Evolutionary conservation across 2,888 invertebrate genomes (phyloP).

Genomic region (Danaus chrysippus): DNA sequence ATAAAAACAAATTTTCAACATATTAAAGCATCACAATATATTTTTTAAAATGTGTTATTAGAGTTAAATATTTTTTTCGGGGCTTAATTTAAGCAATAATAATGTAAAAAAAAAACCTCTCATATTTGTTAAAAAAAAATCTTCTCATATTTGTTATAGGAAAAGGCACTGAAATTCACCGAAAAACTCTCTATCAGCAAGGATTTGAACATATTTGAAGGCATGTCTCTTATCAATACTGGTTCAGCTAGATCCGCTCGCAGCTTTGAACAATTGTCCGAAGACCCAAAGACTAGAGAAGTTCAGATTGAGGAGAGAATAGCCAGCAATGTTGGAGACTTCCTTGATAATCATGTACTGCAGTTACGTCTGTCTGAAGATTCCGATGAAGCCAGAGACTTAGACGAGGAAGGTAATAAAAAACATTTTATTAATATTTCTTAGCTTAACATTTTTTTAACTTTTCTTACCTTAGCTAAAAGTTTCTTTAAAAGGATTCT

Average conservation of each 20-base stretch:
- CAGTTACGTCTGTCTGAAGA: conserved; percentile 65
- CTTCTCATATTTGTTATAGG: conserved; percentile 55
- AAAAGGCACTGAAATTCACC: conserved; percentile 80
- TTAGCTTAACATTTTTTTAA: background rate
- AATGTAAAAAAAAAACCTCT: background rate
- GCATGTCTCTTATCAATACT: conserved; percentile 73
- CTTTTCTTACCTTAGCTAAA: background rate
- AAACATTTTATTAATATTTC: background rate
- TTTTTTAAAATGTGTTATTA: too few species aligned
- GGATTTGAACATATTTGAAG: conserved; percentile 73
- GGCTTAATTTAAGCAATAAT: background rate
- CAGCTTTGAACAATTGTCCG: conserved; percentile 66
- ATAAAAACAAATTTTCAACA: too few species aligned
- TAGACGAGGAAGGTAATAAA: conserved; percentile 71
- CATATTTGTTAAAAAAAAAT: background rate
- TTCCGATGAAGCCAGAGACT: conserved; percentile 56
- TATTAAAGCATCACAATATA: too few species aligned
- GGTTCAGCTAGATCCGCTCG: conserved; percentile 70
- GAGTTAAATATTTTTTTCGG: too few species aligned
- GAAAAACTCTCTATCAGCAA: conserved; percentile 77
- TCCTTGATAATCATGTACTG: conserved; percentile 68
- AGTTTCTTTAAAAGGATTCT: too few species aligned
- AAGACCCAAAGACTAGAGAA: conserved; percentile 67
- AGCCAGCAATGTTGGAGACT: conserved; percentile 65
- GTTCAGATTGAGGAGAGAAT: conserved; percentile 68